Percentiles rank a stretch among this genome's conserved stretches.
Conservation (phyloP, 2,113 vertebrate genomes). For the Gila orcuttii region DNA sequence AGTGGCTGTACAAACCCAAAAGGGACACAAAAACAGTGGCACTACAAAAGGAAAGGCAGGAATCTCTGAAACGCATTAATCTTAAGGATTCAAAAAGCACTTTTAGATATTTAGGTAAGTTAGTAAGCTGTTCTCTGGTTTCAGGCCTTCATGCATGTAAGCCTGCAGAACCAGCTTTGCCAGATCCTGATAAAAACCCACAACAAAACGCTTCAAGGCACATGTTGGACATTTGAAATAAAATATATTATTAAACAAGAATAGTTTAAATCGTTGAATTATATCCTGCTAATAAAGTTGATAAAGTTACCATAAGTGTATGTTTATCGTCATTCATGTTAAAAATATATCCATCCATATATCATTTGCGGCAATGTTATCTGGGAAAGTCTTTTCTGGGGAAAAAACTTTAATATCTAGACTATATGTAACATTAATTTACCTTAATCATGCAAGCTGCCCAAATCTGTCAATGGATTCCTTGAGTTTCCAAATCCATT, state of each 20-base stretch:
- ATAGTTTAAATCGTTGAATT: not conserved
- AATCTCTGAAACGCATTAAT: not conserved
- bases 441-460: not conserved
- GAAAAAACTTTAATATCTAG: not conserved
- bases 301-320: not conserved
- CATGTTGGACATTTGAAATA: not conserved
- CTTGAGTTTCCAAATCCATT: not conserved
- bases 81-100: not conserved
- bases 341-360: not conserved
- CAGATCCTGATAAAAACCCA: not conserved
- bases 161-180: conserved; percentile 6
- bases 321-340: not conserved
- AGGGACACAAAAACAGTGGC: not conserved
- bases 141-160: not conserved
- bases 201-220: not conserved
- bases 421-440: not conserved
- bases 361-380: not conserved
- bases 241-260: not conserved
- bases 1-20: not conserved
- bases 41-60: not conserved
- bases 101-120: not conserved
- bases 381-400: not conserved
- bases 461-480: not conserved
- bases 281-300: not conserved
- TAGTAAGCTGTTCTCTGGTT: not conserved